Conservation (phyloP, 2,888 invertebrate species). For the Heteromyza rotundicornis region DNA sequence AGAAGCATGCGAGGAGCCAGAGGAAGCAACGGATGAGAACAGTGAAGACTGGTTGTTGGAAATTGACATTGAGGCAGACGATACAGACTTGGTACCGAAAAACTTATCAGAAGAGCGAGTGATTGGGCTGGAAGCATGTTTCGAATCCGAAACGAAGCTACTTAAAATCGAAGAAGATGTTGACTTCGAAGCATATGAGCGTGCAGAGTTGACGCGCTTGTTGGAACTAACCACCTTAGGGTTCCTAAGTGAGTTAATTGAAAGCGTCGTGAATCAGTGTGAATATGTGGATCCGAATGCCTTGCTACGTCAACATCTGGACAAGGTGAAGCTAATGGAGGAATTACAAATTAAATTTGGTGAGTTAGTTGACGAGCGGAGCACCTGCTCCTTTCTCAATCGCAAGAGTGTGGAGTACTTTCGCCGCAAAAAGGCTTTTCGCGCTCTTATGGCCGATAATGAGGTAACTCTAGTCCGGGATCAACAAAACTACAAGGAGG, state of each 20-base stretch:
- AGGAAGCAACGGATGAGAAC: not conserved
- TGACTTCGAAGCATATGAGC: slow-evolving; percentile 13
- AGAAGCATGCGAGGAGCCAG: slow-evolving; percentile 3
- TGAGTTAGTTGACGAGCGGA: slow-evolving; percentile 28
- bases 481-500: slow-evolving; percentile 29
- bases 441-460: slow-evolving; percentile 39
- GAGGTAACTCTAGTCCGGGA: slow-evolving; percentile 1
- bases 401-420: slow-evolving; percentile 44
- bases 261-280: slow-evolving; percentile 27
- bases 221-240: slow-evolving; percentile 17
- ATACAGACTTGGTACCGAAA: slow-evolving; percentile 8
- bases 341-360: slow-evolving; percentile 19
- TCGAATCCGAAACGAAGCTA: slow-evolving; percentile 18
- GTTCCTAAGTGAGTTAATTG: slow-evolving; percentile 36
- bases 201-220: not conserved
- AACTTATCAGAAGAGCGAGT: slow-evolving; percentile 18
- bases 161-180: not conserved
- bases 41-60: not conserved
- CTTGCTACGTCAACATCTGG: slow-evolving; percentile 33
- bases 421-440: slow-evolving; percentile 39
- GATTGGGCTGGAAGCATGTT: slow-evolving; percentile 24
- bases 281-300: slow-evolving; percentile 31
- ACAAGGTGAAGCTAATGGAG: slow-evolving; percentile 35
- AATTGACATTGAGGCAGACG: not conserved
- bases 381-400: slow-evolving; percentile 35